Evolutionary conservation across 1,140 invertebrate genomes (phyloP), one percentile per base, ranked within the genome.

Genomic region (Drosophila gunungcola): DNA sequence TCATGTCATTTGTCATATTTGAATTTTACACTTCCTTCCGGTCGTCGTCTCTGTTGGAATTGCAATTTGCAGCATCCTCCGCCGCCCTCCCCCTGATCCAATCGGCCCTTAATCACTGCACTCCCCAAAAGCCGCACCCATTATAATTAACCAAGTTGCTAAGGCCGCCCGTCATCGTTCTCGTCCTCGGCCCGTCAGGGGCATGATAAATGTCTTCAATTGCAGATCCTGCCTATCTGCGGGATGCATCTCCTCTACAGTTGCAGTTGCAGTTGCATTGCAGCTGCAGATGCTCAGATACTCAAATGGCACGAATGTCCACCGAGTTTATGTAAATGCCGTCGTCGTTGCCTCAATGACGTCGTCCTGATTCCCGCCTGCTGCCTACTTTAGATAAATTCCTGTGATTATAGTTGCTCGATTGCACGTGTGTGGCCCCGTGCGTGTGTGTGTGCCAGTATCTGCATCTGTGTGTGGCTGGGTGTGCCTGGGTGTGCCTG

Each of bases 1-100:
- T 89, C 77, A 89, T 89, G 84, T 89, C 84, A 89, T 90, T 89
- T 89, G 84, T 89, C 84, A 89, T 89, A 89, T 89, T 89, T 89
- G 84, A 89, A 89, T 89, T 89, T 89, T 89, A 89, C 84, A 89
- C 84, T 89, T 89, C 84, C 84, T 89, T 89, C 84, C 85, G 84
- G 84, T 90, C 79, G 77, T 89, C 72, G 63, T 52, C 73, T 76
- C 76, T 67, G 76, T 69, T 70, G 76, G 67, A 88, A 79, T 83
- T 88, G 84, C 84, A 89, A 89, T 86, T 84, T 84, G 84, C 43
- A 53, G 32, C 49, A 11, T 11, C 39, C 53, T 5, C 25, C 60
- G 12, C 27, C 21, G 58, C 25, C 10, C 7, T 13, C 29, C 39
- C 32, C 39, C 27, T 27, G 7, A 6, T 29, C 21, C 21, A 36